Conservation (phyloP, 2,888 invertebrate genomes). For the Cantharis flavilabris region DNA sequence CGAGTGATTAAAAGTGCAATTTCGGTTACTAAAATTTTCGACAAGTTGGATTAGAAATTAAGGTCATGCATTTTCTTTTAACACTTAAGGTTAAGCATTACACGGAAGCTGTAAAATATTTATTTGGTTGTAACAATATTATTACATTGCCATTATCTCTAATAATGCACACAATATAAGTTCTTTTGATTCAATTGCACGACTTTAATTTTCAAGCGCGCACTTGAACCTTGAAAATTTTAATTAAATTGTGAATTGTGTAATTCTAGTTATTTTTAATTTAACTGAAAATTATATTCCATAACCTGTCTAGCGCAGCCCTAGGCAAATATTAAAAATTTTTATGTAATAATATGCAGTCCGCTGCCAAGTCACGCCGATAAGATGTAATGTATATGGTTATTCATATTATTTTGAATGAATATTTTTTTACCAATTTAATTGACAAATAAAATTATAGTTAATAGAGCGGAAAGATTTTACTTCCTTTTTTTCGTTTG, state of each 20-base stretch:
- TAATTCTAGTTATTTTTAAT: constrained; percentile 1
- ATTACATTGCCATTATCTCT: background rate
- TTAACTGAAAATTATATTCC: background rate
- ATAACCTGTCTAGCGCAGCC: background rate
- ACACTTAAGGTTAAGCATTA: background rate
- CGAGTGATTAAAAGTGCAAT: background rate
- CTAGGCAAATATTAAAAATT: background rate
- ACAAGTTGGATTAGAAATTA: background rate
- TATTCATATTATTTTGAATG: background rate
- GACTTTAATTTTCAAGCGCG: background rate
- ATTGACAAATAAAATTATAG: background rate
- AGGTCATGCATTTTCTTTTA: background rate
- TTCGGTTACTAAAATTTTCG: background rate
- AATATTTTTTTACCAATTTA: background rate
- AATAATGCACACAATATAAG: background rate
- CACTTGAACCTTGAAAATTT: constrained; percentile 6
- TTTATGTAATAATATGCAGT: background rate
- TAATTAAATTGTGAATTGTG: constrained; percentile 9
- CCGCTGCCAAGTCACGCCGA: background rate
- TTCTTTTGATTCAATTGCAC: background rate
- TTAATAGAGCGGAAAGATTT: background rate
- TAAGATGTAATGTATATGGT: background rate
- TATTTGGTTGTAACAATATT: background rate
- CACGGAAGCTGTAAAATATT: background rate
- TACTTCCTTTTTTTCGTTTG: background rate